Evolutionary conservation across 2,797 vertebrate species (phyloP).

Genomic region (Melanotaenia boesemani): DNA sequence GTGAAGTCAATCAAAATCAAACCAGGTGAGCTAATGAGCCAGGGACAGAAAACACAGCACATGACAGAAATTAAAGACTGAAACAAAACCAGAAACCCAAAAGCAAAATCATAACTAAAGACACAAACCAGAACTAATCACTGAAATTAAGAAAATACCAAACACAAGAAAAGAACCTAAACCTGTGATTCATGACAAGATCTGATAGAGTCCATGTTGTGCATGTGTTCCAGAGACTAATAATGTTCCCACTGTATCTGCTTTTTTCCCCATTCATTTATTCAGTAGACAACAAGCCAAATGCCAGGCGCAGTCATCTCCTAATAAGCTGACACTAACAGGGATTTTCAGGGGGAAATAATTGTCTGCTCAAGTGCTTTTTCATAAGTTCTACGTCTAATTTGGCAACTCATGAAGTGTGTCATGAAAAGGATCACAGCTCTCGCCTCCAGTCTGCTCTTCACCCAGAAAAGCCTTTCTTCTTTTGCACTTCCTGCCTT

Average conservation of each 20-base stretch:
- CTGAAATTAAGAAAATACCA: too few relatives aligned
- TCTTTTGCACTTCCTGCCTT: constrained; percentile 31
- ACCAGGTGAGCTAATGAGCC: too few relatives aligned
- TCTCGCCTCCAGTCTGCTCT: constrained; percentile 60
- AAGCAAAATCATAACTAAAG: too few relatives aligned
- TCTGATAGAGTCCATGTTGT: not conserved
- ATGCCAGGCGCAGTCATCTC: constrained; percentile 69
- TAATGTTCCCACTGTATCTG: constrained; percentile 42
- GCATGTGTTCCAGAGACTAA: constrained; percentile 32
- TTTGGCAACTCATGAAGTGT: constrained; percentile 74
- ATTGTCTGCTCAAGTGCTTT: constrained; percentile 73
- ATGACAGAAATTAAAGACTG: too few relatives aligned
- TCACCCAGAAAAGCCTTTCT: constrained; percentile 55
- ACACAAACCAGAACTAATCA: too few relatives aligned
- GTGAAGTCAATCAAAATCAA: too few relatives aligned
- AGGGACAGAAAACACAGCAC: too few relatives aligned
- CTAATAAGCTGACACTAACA: constrained; percentile 64
- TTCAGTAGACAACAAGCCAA: constrained; percentile 68
- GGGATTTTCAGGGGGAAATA: constrained; percentile 54
- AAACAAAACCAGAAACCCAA: too few relatives aligned
- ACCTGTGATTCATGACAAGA: too few relatives aligned
- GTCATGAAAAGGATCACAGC: constrained; percentile 62
- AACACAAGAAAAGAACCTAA: too few relatives aligned
- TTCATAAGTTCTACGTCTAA: constrained; percentile 69
- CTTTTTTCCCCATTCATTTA: constrained; percentile 39